Conservation (phyloP, 1,140 invertebrate genomes). For the Parapsyche elsis region DNA sequence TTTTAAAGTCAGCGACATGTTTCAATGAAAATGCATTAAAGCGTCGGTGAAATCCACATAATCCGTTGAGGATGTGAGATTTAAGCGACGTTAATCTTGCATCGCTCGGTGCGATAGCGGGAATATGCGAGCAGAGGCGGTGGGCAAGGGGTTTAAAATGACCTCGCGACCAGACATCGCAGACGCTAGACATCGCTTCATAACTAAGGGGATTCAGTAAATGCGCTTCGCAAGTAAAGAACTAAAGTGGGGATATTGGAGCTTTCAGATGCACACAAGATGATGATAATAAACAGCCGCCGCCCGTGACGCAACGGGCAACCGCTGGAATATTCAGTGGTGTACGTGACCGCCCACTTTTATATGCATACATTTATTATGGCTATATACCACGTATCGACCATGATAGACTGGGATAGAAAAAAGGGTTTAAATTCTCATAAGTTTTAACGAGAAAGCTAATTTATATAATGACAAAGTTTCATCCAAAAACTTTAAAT, state of each 20-base stretch:
- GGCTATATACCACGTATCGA: not conserved
- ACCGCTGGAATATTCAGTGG: too few species aligned
- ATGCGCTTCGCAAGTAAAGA: slow-evolving; percentile 22
- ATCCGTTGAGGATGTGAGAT: not conserved
- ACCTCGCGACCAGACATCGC: not conserved
- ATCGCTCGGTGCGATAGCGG: not conserved
- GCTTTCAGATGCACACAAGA: not conserved
- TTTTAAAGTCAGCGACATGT: too few species aligned
- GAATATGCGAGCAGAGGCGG: too few species aligned
- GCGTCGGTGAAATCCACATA: not conserved
- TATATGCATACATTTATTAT: not conserved
- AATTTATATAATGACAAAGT: too few species aligned
- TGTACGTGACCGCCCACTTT: not conserved
- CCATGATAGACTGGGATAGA: too few species aligned
- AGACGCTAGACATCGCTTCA: slow-evolving; percentile 19
- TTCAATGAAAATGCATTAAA: too few species aligned
- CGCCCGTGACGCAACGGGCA: not conserved
- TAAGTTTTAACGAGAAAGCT: too few species aligned
- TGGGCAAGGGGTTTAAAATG: slow-evolving; percentile 3
- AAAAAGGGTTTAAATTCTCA: too few species aligned
- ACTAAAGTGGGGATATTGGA: not conserved
- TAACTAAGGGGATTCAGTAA: slow-evolving; percentile 30
- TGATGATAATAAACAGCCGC: not conserved
- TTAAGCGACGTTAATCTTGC: not conserved
- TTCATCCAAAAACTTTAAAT: too few species aligned